A percentile compares a stretch with the other conserved stretches of the same genome.
Conservation (phyloP, 2,888 invertebrate genomes). For the Dyspetes luteomarginatus region DNA sequence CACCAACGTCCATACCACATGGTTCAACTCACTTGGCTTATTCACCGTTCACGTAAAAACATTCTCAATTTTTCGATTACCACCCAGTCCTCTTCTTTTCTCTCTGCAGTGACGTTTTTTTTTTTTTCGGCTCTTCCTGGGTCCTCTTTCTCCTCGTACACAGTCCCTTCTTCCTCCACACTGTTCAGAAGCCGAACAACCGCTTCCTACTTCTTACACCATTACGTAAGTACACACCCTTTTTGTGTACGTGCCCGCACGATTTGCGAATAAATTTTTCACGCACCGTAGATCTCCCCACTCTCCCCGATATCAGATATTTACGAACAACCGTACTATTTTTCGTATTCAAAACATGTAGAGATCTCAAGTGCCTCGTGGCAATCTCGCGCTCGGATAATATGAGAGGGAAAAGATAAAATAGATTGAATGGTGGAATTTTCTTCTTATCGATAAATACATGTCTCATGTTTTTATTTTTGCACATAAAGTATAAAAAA, state of each 20-base stretch:
- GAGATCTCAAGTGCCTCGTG: not conserved
- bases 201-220: constrained; percentile 26
- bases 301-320: not conserved
- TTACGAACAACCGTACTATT: not conserved
- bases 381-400: not conserved
- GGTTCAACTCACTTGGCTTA: constrained; percentile 36
- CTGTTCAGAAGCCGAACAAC: not conserved
- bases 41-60: constrained; percentile 59
- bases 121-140: too few species aligned
- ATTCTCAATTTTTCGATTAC: constrained; percentile 62
- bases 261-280: constrained; percentile 55
- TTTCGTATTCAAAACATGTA: not conserved
- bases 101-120: not conserved
- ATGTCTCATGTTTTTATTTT: too few species aligned
- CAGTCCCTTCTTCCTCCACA: not conserved
- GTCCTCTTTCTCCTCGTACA: not conserved
- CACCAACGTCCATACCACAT: constrained; percentile 17
- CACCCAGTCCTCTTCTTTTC: not conserved
- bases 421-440: not conserved
- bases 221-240: not conserved
- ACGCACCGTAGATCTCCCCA: constrained; percentile 3
- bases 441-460: not conserved
- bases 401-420: not conserved
- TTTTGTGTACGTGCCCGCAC: constrained; percentile 38
- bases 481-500: too few species aligned